phyloP scores from a whole-genome alignment of 2,888 invertebrate genomes.

The Cantharis flavilabris region DNA sequence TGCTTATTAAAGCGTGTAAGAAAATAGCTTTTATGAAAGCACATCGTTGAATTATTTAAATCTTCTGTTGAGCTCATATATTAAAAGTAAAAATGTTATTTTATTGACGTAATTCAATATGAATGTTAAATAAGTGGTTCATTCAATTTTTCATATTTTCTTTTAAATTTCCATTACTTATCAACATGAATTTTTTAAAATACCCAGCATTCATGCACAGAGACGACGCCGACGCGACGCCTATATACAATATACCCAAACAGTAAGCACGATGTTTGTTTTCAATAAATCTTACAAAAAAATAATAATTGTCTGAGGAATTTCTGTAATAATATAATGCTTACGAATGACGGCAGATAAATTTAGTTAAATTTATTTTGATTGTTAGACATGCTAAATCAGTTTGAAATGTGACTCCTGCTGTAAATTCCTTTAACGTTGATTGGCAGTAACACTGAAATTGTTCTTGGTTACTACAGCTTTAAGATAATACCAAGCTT shows the following conservation, averaged over 20 bases:
- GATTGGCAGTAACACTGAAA: slow-evolving; percentile 17
- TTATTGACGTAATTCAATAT: background rate
- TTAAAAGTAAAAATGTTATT: background rate
- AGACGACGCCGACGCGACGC: too few relatives aligned
- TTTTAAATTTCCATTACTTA: background rate
- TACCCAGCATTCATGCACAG: background rate
- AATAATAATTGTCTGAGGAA: background rate
- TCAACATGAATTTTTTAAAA: background rate
- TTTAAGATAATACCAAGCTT: slow-evolving; percentile 17
- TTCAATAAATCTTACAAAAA: background rate
- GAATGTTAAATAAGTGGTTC: background rate
- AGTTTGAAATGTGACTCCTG: slow-evolving; percentile 12
- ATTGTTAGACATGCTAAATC: slow-evolving; percentile 9
- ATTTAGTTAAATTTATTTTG: background rate
- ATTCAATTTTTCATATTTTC: background rate
- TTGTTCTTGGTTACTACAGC: slow-evolving; percentile 17
- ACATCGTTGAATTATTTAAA: background rate
- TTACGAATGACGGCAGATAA: background rate
- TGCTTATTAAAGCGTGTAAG: background rate
- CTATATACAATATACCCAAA: background rate
- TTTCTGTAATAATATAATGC: background rate
- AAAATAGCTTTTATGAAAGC: background rate
- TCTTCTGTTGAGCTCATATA: background rate
- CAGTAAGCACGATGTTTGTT: background rate
- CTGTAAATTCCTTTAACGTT: slow-evolving; percentile 16